Base-by-base conservation (phyloP, 2,888 invertebrate species). In the Eristalinus sepulchralis region DNA sequence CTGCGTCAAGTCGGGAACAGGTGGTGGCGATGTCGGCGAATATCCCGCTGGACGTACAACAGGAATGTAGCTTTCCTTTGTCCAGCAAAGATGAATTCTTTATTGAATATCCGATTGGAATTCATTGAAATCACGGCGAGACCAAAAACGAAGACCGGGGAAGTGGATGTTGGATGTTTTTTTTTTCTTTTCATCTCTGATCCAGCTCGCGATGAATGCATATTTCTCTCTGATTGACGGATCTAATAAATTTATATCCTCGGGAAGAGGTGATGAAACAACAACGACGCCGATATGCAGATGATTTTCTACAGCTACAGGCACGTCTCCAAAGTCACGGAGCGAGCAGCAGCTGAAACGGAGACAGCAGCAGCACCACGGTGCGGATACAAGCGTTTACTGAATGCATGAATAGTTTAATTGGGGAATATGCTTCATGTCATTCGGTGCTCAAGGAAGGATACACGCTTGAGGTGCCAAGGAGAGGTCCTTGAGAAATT, bases 31-130 rank as follows among this genome's bases (percentile, higher is more conserved):
- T 68, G 24, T 72, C 39, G 22, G 10, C 55, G 59, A 55, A 75
- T 68, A 71, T 39, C 76, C 75, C 80, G 68, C 78, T 13, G 24
- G 17, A n/a, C 20, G 22, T 2, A 64, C 20, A 68, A 39, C 47
- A 71, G 79, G 79, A 84, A 84, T 84, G 79, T 79, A 75, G 83
- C 75, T 79, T 66, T 70, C 68, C 79, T 83, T 79, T 72, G 55
- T 83, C 73, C 79, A 75, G 79, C 80, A 84, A 80, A 77, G 76
- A 84, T 79, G 75, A 72, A 77, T 80, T 80, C 72, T 79, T 79
- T 84, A 80, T 84, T 84, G 76, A 80, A 84, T 84, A 80, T 84
- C 80, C 84, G 72, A 76, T 84, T 80, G 76, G 80, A 84, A 84
- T 84, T 84, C 84, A 80, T 80, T 72, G 80, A 80, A 84, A 79